phyloP scores from a whole-genome alignment of 2,888 invertebrate genomes.

The Tridacna gigas region DNA sequence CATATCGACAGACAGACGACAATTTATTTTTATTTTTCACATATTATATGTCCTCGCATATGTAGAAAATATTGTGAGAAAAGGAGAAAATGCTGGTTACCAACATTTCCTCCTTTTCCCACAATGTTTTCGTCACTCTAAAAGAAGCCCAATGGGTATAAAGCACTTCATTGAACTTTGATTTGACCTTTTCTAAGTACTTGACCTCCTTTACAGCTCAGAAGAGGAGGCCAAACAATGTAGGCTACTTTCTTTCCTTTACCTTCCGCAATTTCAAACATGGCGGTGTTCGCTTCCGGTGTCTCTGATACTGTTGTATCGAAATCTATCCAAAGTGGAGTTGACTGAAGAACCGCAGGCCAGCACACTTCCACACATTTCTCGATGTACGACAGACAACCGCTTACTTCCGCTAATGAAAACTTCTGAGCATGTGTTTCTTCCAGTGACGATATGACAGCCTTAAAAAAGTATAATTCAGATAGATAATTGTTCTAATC shows the following conservation, averaged over 20 bases:
- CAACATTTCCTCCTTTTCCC: too few relatives aligned
- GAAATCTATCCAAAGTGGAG: constrained; percentile 44
- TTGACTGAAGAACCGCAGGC: constrained; percentile 49
- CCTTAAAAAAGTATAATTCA: constrained; percentile 33
- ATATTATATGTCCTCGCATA: too few relatives aligned
- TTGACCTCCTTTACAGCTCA: constrained; percentile 25
- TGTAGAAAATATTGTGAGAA: too few relatives aligned
- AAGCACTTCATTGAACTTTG: constrained; percentile 28
- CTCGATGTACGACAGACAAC: constrained; percentile 55
- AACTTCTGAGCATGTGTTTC: constrained; percentile 36
- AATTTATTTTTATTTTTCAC: too few relatives aligned
- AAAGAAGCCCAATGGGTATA: not conserved
- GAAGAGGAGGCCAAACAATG: constrained; percentile 56
- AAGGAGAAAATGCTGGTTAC: too few relatives aligned
- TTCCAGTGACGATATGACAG: constrained; percentile 49
- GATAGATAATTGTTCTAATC: too few relatives aligned
- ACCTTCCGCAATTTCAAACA: constrained; percentile 43
- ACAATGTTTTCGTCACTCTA: too few relatives aligned
- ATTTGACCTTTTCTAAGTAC: constrained; percentile 51
- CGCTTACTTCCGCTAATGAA: constrained; percentile 51
- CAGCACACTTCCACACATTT: constrained; percentile 58
- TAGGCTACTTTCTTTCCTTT: constrained; percentile 50
- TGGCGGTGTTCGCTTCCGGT: constrained; percentile 24
- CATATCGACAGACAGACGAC: not conserved
- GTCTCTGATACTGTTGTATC: constrained; percentile 27